A percentile compares a stretch with the other conserved stretches of the same genome.
Evolutionary conservation across 2,113 vertebrate species (phyloP).

Genomic region (Corvus cornix): DNA sequence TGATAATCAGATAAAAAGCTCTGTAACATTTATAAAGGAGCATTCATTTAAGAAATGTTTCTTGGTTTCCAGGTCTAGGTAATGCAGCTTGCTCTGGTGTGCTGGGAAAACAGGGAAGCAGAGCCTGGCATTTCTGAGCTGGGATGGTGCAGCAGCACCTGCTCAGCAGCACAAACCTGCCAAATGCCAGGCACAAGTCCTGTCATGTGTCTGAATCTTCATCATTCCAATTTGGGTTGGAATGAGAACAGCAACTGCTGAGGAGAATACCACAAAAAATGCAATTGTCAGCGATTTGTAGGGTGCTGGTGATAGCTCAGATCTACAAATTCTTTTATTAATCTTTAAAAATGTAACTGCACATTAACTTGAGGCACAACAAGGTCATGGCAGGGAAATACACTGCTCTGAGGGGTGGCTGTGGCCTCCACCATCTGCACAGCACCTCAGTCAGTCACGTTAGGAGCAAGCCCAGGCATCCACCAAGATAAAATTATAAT

Average conservation of each 20-base stretch:
- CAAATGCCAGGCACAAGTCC: background rate
- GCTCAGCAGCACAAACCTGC: background rate
- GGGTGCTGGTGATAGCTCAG: background rate
- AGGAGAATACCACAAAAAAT: background rate
- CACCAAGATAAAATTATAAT: background rate
- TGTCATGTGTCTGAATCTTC: background rate
- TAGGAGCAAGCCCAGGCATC: background rate
- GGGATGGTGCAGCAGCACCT: background rate
- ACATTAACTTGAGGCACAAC: background rate
- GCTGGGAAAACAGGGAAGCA: background rate
- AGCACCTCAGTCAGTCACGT: background rate
- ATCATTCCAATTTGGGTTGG: background rate
- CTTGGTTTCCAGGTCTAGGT: accelerated
- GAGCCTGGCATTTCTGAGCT: background rate
- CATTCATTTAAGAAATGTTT: background rate
- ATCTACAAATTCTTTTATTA: background rate
- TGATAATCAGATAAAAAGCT: background rate
- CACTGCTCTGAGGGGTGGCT: background rate
- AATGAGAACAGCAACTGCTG: background rate
- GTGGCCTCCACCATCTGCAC: background rate
- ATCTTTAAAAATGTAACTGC: background rate
- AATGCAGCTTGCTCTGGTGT: background rate
- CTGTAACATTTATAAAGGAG: background rate
- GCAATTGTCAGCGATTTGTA: accelerated
- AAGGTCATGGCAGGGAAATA: background rate